Percentiles rank a stretch among this genome's conserved stretches.
phyloP scores from a whole-genome alignment of 2,888 invertebrate genomes.

The Andrena camellia region DNA sequence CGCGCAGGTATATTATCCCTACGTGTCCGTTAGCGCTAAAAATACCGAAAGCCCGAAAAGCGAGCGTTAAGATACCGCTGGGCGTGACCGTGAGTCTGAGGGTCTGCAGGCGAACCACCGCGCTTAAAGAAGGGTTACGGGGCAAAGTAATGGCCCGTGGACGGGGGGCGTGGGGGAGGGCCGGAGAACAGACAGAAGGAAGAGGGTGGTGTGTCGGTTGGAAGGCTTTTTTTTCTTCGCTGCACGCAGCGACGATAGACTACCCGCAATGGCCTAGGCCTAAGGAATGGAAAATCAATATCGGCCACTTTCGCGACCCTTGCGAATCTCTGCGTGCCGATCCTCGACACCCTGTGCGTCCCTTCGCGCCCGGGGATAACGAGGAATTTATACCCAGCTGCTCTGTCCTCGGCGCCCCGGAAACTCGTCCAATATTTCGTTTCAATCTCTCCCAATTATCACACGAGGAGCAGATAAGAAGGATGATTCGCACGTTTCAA shows the following conservation, averaged over 20 bases:
- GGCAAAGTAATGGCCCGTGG: conserved; percentile 74
- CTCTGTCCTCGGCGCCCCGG: conserved; percentile 16
- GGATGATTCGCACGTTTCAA: too few relatives aligned
- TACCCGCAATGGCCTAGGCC: conserved; percentile 58
- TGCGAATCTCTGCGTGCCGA: conserved; percentile 7
- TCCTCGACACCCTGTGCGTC: conserved; percentile 13
- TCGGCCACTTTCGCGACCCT: conserved; percentile 56
- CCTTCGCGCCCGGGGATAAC: conserved; percentile 7
- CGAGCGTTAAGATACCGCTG: conserved; percentile 77
- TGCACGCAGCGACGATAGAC: conserved; percentile 67
- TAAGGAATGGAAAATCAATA: conserved; percentile 75
- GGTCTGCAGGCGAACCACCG: conserved; percentile 65
- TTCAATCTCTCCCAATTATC: too few relatives aligned
- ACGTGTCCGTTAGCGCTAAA: conserved; percentile 70
- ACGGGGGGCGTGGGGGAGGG: conserved; percentile 21
- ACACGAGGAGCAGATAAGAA: too few relatives aligned
- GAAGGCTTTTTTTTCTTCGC: conserved; percentile 35
- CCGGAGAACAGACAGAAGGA: conserved; percentile 45
- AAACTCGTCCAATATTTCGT: conserved; percentile 10
- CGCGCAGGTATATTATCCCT: conserved; percentile 72
- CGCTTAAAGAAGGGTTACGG: conserved; percentile 77
- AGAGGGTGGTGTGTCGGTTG: conserved; percentile 47
- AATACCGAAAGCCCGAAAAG: conserved; percentile 76
- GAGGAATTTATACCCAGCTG: conserved; percentile 18
- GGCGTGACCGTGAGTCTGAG: conserved; percentile 75